A percentile compares a stretch with the other conserved stretches of the same genome.
Evolutionary conservation across 2,113 vertebrate genomes (phyloP).

Genomic region (Eira barbara): DNA sequence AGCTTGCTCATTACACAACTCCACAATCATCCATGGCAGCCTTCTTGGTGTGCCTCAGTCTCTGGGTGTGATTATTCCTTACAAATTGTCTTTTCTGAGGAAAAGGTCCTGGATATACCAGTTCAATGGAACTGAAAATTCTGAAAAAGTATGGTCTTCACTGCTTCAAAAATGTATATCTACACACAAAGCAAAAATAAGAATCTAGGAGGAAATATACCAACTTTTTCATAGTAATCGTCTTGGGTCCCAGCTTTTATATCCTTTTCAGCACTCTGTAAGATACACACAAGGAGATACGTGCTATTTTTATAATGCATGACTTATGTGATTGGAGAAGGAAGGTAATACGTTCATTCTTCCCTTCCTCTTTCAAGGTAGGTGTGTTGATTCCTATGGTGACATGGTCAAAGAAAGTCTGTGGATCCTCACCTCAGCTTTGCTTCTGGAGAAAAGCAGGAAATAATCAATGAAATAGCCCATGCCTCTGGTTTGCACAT

Average conservation of each 20-base stretch:
- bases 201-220: neutral
- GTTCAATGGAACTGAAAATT: neutral
- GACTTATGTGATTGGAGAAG: neutral
- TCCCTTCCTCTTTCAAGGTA: neutral
- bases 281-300: neutral
- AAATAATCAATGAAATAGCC: neutral
- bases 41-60: rapidly evolving
- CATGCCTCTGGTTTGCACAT: neutral
- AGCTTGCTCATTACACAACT: rapidly evolving
- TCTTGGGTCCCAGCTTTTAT: neutral
- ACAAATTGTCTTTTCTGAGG: neutral
- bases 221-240: neutral
- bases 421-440: neutral
- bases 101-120: neutral
- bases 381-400: neutral
- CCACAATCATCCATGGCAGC: rapidly evolving
- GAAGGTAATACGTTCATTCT: neutral
- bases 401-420: neutral
- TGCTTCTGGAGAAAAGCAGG: neutral
- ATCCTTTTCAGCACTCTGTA: neutral
- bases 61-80: neutral
- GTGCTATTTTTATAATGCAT: neutral
- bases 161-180: neutral
- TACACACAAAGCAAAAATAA: neutral
- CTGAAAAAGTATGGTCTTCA: neutral